phyloP scores from a whole-genome alignment of 2,113 vertebrate genomes.

The Siniperca knerii region DNA sequence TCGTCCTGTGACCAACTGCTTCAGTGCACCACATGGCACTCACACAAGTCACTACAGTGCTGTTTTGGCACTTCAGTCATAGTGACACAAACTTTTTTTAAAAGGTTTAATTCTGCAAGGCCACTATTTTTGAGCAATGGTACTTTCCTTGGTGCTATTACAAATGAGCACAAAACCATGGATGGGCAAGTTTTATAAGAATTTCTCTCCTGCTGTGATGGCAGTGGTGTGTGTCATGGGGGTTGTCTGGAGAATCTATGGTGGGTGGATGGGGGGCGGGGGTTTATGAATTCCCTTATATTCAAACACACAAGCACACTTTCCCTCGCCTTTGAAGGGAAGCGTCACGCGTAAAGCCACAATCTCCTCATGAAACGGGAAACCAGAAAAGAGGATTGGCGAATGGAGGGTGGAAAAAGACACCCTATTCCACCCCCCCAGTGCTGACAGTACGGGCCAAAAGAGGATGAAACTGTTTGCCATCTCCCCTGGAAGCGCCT shows the following conservation, averaged over 20 bases:
- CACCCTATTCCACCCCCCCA: background rate
- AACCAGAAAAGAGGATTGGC: conserved; percentile 77
- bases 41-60: conserved; percentile 29
- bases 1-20: conserved; percentile 25
- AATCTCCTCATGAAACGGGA: conserved; percentile 67
- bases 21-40: conserved; percentile 25
- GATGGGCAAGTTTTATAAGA: conserved; percentile 8
- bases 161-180: conserved; percentile 30
- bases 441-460: conserved; percentile 41
- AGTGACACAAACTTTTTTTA: conserved; percentile 40
- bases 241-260: conserved; percentile 34
- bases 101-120: conserved; percentile 31
- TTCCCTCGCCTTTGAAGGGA: conserved; percentile 59
- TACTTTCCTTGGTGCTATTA: conserved; percentile 7
- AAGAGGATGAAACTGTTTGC: conserved; percentile 47
- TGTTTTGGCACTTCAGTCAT: conserved; percentile 22
- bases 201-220: conserved; percentile 25
- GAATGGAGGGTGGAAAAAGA: conserved; percentile 46
- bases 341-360: conserved; percentile 60
- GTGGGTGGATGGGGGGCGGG: background rate
- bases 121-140: conserved; percentile 19
- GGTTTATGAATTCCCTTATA: conserved; percentile 45
- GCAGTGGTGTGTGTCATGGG: conserved; percentile 45
- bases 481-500: conserved; percentile 28
- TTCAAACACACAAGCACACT: conserved; percentile 51